Conservation (phyloP, 2,888 invertebrate genomes). For the Ellobium chinense region DNA sequence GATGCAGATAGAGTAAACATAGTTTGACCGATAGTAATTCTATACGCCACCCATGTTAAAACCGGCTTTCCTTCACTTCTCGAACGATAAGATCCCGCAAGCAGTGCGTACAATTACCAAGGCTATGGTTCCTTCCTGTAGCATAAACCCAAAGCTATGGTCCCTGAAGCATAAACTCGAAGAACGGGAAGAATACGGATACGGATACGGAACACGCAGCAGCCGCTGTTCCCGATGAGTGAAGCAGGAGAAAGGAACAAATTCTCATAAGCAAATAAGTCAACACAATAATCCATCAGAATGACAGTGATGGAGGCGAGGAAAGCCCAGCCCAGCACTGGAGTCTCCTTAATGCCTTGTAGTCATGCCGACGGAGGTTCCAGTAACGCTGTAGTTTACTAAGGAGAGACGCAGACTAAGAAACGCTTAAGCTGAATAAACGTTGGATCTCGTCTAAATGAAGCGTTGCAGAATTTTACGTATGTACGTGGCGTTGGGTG, state of each 20-base stretch:
- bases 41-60: too few species aligned
- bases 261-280: slow-evolving; percentile 18
- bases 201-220: too few species aligned
- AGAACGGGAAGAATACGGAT: too few species aligned
- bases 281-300: slow-evolving; percentile 18
- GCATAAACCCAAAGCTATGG: too few species aligned
- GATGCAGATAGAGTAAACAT: too few species aligned
- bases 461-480: not conserved
- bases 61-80: too few species aligned
- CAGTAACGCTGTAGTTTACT: not conserved
- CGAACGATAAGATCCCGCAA: too few species aligned
- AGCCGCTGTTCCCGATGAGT: not conserved
- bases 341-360: not conserved
- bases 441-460: not conserved
- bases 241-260: not conserved
- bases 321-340: not conserved
- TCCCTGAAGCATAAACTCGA: too few species aligned
- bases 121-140: too few species aligned
- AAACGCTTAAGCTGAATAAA: not conserved
- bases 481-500: not conserved
- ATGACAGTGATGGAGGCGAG: not conserved
- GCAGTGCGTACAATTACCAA: too few species aligned
- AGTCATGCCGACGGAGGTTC: not conserved
- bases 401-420: not conserved
- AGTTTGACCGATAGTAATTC: too few species aligned